These are phyloP conservation scores for Parnassius orleans DNA, from an alignment of 2,888 invertebrate genomes.

Conservation along the genomic window DNA sequence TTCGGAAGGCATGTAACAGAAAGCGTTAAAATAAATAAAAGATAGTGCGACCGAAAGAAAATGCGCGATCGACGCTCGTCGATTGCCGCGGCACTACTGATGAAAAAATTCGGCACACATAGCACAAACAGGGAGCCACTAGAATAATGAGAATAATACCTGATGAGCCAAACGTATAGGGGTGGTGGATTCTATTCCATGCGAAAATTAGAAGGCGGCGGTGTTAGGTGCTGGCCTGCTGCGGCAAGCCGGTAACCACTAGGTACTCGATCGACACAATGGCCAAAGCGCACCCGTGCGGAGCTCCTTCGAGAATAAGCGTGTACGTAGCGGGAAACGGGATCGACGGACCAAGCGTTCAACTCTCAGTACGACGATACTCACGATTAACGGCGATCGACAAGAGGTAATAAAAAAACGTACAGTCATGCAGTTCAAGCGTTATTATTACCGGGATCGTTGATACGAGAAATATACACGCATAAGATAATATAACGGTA, in stretches of 20 bases:
- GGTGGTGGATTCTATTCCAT: constrained; percentile 79
- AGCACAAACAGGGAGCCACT: constrained; percentile 76
- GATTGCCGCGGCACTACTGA: constrained; percentile 61
- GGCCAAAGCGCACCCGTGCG: constrained; percentile 78
- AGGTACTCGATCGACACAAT: constrained; percentile 71
- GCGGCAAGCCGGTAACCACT: constrained; percentile 74
- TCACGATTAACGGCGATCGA: constrained; percentile 75
- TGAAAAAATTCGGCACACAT: constrained; percentile 69
- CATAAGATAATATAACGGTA: constrained; percentile 76
- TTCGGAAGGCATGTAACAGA: constrained; percentile 82
- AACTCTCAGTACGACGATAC: constrained; percentile 76
- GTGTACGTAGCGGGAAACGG: constrained; percentile 80
- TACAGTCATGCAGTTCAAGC: constrained; percentile 93
- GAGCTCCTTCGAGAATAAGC: constrained; percentile 73
- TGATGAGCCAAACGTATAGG: constrained; percentile 80
- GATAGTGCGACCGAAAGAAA: constrained; percentile 68
- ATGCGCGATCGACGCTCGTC: constrained; percentile 60
- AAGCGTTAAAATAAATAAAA: constrained; percentile 78
- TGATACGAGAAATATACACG: constrained; percentile 81
- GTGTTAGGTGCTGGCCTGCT: constrained; percentile 78
- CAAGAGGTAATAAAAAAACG: constrained; percentile 84
- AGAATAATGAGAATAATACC: constrained; percentile 78
- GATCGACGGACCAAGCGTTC: constrained; percentile 75
- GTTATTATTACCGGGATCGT: constrained; percentile 92
- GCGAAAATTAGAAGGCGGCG: constrained; percentile 79